A percentile compares a stretch with the other conserved stretches of the same genome.
Conservation (phyloP, 2,888 invertebrate species). For the Catocala fraxini region DNA sequence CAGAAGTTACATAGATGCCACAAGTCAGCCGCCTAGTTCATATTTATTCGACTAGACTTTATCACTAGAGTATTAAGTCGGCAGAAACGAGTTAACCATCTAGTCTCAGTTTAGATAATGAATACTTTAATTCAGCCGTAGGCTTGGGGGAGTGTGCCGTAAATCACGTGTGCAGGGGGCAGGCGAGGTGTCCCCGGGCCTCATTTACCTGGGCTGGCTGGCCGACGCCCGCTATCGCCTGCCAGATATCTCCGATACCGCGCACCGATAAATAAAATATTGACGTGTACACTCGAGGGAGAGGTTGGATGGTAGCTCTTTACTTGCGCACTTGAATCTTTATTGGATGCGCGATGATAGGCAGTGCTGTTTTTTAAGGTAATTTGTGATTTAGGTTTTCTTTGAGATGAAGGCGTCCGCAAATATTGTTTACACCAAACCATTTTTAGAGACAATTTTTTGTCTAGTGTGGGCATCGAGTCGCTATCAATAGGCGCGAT, state of each 20-base stretch:
- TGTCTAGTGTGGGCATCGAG: too few species aligned
- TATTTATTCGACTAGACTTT: constrained; percentile 2
- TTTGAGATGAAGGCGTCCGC: too few species aligned
- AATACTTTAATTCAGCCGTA: constrained; percentile 48
- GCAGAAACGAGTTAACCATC: not conserved
- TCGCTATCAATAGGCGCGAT: too few species aligned
- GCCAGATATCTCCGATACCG: constrained; percentile 76
- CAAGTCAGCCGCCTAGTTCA: too few species aligned
- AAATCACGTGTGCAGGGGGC: constrained; percentile 64
- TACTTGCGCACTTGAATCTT: too few species aligned
- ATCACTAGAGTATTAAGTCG: not conserved
- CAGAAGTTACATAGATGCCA: too few species aligned
- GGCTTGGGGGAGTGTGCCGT: constrained; percentile 51
- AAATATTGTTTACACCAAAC: too few species aligned
- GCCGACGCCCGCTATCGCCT: constrained; percentile 61
- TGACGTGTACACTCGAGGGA: constrained; percentile 69
- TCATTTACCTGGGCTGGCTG: constrained; percentile 73
- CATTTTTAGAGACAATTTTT: too few species aligned
- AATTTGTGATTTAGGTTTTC: too few species aligned
- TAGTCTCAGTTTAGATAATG: constrained; percentile 39
- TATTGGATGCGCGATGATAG: too few species aligned
- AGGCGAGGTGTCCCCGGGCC: constrained; percentile 57
- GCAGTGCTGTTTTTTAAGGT: too few species aligned
- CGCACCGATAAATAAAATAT: constrained; percentile 81
- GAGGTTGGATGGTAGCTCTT: constrained; percentile 13